These are phyloP conservation scores for Megathymus violae DNA, from an alignment of 1,140 invertebrate genomes.

Conservation along the genomic window DNA sequence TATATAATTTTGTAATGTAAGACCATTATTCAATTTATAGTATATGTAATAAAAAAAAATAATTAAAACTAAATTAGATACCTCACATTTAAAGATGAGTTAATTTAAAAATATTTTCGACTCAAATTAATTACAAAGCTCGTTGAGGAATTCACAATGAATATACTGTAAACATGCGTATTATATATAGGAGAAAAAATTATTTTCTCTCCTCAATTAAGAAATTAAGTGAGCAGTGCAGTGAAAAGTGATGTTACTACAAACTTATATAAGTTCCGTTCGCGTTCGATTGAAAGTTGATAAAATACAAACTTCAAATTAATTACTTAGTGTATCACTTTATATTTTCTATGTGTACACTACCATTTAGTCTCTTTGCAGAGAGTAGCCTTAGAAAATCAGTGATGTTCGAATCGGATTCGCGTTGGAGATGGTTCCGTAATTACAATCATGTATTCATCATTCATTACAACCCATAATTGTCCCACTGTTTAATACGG, in stretches of 20 bases:
- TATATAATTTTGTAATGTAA: no score
- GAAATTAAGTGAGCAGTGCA: slow-evolving; percentile 35
- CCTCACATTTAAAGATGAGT: background rate
- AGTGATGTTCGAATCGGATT: no score
- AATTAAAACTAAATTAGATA: no score
- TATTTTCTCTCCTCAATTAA: slow-evolving; percentile 35
- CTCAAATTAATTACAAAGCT: slow-evolving; percentile 15
- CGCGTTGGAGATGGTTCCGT: no score
- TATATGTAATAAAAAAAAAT: no score
- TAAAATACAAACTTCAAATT: slow-evolving; percentile 16
- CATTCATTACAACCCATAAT: no score
- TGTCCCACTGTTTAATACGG: no score
- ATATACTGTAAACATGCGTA: slow-evolving; percentile 22
- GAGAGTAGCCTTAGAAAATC: no score
- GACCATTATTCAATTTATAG: no score
- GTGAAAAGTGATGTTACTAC: slow-evolving; percentile 11
- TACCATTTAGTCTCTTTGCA: no score
- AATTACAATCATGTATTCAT: no score
- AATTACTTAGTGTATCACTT: background rate
- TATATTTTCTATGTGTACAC: no score
- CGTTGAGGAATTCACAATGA: slow-evolving; percentile 29
- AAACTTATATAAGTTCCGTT: slow-evolving; percentile 19
- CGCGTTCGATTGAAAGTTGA: background rate
- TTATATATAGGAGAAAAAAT: slow-evolving; percentile 18
- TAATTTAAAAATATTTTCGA: background rate